Base-by-base conservation (phyloP, 2,113 vertebrate genomes). In the Gymnorhina tibicen region DNA sequence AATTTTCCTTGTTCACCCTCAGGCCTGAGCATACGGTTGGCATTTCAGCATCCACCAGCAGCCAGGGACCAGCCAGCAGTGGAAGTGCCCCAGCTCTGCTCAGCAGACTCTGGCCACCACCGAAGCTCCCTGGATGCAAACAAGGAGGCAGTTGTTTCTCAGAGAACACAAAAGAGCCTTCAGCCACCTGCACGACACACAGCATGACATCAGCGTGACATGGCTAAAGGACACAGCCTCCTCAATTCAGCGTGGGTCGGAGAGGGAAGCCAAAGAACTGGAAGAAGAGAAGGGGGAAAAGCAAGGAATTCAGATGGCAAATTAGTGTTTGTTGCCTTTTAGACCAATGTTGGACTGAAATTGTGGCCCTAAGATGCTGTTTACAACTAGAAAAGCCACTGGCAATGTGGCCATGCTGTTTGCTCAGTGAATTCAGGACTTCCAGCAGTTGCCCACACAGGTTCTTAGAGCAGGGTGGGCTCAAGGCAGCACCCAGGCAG, bases 131-230 rank as follows among this genome's bases (percentile, higher is more conserved):
- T 1, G 4, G 39, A 24, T 9, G 28, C 42, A 59, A 93, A 79
- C 32, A 24, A 11, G 1, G 3, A 41, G 39, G 28, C 16, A 80
- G n/a, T 5, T 1, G 0, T 42, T 79, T 62, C 53, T 52, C 64
- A 55, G 13, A 73, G 55, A 47, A 44, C 58, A 42, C 1, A 27
- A 3, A 62, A 78, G 78, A n/a, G 10, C 41, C 28, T 79, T 53
- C 37, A 59, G 11, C 17, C 9, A 5, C 47, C 37, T 76, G 37
- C 39, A 67, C 69, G 73, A 53, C n/a, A 62, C 16, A 20, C 32
- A 47, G 56, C 0, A 1, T 2, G 11, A 47, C 27, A 28, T 13
- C n/a, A 52, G 56, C 0, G 0, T 1, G 10, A 32, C 33, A 27
- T 16, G 0, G 1, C 46, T 39, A 9, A 73, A 50, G 32, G 39